Base-by-base conservation (phyloP, 1,140 invertebrate genomes). In the Galendromus occidentalis region DNA sequence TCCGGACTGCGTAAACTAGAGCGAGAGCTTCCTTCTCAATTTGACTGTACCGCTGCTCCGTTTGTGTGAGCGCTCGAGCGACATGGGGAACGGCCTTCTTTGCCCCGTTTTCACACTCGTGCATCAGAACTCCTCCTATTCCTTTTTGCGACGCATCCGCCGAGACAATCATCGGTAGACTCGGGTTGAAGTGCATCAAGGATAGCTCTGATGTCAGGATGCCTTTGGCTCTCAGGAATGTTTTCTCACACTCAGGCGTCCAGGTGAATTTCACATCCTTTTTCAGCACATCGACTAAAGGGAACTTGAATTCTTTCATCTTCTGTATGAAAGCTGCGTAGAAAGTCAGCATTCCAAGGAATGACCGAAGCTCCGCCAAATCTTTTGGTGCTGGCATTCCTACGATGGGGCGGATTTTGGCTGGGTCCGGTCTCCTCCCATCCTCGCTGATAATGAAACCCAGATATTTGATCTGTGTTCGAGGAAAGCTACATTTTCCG, bases 11-110 rank as follows among this genome's bases (percentile, higher is more conserved):
- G 71, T 72, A 79, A 42, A 79, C 67, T 33, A 81, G 74, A 2
- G 75, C 73, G 9, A 78, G 71, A 0, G 74, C 78, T 70, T 83
- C 80, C 69, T 77, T 79, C 29, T 83, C 78, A 6, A 80, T 70
- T 67, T 80, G 77, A 18, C 73, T 71, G 69, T 81, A 82, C 17
- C 76, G 76, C 66, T 70, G 68, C 69, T 83, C 78, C 9, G 76
- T 69, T 25, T 67, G 42, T 18, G 69, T 72, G 9, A 81, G 64
- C 0, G 73, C 73, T 64, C 76, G 30, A 0, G 18, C 18, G 5
- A 47, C 28, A 14, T 22, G 18, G 18, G 7, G 18, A 4, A 22
- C 45, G 7, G 45, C 28, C 7, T 47, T 47, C 28, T 5, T 22
- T 4, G 45, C 4, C 4, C 18, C 28, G 14, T 47, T 28, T 4